These are phyloP conservation scores for Monodelphis domestica DNA, from an alignment of 2,797 vertebrate genomes.

Conservation along the genomic window DNA sequence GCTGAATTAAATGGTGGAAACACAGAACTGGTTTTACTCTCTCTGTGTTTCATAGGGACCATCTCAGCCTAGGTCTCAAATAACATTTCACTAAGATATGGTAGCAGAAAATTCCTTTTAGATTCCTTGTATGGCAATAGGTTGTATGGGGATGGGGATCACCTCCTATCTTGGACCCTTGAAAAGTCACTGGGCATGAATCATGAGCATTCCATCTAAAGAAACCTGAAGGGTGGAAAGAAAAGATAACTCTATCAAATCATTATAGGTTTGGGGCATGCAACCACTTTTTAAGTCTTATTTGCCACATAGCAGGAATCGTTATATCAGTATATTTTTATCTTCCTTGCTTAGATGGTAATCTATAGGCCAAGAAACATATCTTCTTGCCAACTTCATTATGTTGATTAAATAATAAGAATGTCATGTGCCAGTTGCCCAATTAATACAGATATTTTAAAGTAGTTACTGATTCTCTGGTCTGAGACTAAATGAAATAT, in stretches of 20 bases:
- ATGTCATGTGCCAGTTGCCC: constrained; percentile 52
- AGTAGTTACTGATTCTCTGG: constrained; percentile 57
- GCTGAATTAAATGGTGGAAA: background rate
- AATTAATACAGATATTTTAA: constrained; percentile 66
- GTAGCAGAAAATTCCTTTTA: constrained; percentile 25
- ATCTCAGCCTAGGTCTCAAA: background rate
- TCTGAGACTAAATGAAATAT: background rate
- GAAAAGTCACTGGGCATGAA: constrained; percentile 63
- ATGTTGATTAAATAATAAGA: constrained; percentile 53
- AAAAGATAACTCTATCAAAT: constrained; percentile 70
- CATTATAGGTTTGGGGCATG: constrained; percentile 46
- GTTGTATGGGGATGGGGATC: background rate
- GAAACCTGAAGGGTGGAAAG: constrained; percentile 49
- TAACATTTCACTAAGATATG: constrained; percentile 29
- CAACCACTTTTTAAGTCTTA: constrained; percentile 49
- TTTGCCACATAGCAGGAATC: constrained; percentile 49
- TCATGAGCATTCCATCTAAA: constrained; percentile 59
- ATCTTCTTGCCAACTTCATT: constrained; percentile 16
- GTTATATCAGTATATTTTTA: constrained; percentile 46
- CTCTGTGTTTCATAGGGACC: background rate
- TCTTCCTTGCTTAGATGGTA: constrained; percentile 37
- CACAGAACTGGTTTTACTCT: background rate
- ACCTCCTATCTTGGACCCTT: constrained; percentile 39
- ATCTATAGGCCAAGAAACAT: constrained; percentile 48
- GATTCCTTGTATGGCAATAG: constrained; percentile 27